Base-by-base conservation (phyloP, 2,797 vertebrate genomes). In the Lagodon rhomboides region DNA sequence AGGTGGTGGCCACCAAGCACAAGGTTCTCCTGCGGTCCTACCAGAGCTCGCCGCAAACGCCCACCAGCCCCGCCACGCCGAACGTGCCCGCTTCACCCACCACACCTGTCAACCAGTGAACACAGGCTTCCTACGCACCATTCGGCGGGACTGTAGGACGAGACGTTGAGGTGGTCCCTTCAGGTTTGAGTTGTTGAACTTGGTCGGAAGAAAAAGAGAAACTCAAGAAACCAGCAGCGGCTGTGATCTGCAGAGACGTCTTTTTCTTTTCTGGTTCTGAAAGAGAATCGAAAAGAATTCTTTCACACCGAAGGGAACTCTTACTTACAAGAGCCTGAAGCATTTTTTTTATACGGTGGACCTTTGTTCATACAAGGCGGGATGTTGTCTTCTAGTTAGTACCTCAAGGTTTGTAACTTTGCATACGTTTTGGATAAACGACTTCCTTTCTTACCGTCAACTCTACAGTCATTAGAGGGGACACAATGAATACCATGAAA, bases 21-120 rank as follows among this genome's bases (percentile, higher is more conserved):
- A 98, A 98, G 93, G 98, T 99, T 91, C 97, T 99, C 85, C 96
- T 99, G 78, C 97, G 98, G 69, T 98, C 98, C 84, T 99, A 99
- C 94, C 97, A 97, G 72, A 96, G 96, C 89, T 88, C 93, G 4
- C 91, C 96, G 0, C 87, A 94, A 89, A 94, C 89, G 7, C 94
- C 96, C 89, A 86, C 92, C 25, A 93, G 94, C 82, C 96, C 97
- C 5, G 91, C 91, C 92, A 86, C 81, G 69, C 91, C 91, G 87
- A 95, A 73, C 61, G 85, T 91, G 67, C 92, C 93, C 44, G 15
- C 77, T 12, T 67, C 82, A 18, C 85, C 94, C 90, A 46, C 85
- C 2, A 70, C 93, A 54, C 92, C 96, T 9, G 93, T 96, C 91
- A 89, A 91, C 44, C 95, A 96, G 47, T 95, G 96, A 97, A 86